phyloP scores from a whole-genome alignment of 64 coral and sea anemone genomes.

The Actinia tenebrosa region DNA sequence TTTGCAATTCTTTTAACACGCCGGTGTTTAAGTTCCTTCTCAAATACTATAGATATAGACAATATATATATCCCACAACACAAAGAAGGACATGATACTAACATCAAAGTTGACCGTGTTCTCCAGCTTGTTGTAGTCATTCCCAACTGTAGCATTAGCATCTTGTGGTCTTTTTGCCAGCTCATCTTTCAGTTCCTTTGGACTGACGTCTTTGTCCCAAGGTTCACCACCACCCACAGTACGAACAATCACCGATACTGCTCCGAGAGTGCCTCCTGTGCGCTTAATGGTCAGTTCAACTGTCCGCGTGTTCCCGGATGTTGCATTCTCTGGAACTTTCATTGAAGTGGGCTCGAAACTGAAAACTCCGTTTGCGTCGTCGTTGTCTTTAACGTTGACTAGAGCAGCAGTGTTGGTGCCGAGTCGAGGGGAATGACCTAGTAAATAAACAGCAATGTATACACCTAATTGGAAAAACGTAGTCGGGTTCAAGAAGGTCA shows the following conservation, averaged over 20 bases:
- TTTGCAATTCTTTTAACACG: too few species aligned
- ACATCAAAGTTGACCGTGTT: conserved; percentile 53
- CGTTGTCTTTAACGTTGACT: conserved; percentile 75
- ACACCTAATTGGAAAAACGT: neutral
- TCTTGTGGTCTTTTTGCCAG: conserved; percentile 32
- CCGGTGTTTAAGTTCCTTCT: too few species aligned
- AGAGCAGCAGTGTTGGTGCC: conserved; percentile 33
- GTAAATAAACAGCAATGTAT: neutral
- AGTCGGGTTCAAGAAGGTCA: too few species aligned
- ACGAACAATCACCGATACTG: conserved; percentile 73
- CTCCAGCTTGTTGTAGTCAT: conserved; percentile 61
- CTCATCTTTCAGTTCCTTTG: conserved; percentile 42
- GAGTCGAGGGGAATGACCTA: conserved; percentile 54
- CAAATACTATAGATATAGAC: too few species aligned
- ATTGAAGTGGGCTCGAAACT: conserved; percentile 46
- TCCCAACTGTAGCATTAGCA: conserved; percentile 49
- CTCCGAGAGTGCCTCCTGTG: conserved; percentile 76
- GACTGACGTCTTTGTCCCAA: conserved; percentile 32
- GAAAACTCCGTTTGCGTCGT: conserved; percentile 66
- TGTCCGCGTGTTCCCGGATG: conserved; percentile 47
- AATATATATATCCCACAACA: too few species aligned
- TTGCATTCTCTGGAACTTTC: conserved; percentile 62
- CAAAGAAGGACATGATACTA: too few species aligned
- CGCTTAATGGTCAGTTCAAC: conserved; percentile 66
- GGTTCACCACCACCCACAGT: conserved; percentile 80